Conservation (phyloP, 2,113 vertebrate genomes). For the Macrotis lagotis region DNA sequence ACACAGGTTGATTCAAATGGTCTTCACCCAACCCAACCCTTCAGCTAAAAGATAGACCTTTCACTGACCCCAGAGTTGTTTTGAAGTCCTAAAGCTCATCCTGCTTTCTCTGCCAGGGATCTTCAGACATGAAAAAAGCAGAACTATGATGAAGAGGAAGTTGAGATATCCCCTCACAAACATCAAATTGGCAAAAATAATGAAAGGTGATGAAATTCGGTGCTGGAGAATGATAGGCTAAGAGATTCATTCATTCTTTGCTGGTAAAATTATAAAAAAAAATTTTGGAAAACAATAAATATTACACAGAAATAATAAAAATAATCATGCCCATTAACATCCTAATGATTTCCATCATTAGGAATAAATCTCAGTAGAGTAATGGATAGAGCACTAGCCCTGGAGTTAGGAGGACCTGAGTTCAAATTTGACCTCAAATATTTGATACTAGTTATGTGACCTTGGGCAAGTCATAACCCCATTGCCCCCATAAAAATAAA, state of each 20-base stretch:
- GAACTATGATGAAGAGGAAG: not conserved
- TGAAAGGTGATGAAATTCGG: not conserved
- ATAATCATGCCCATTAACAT: not conserved
- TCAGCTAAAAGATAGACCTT: not conserved
- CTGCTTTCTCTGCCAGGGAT: too few relatives aligned
- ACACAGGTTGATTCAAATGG: not conserved
- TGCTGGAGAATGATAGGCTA: not conserved
- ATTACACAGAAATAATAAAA: not conserved
- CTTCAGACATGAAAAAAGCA: not conserved
- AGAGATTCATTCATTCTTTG: not conserved
- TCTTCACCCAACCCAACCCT: not conserved
- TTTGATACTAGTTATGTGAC: too few relatives aligned
- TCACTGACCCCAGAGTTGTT: not conserved
- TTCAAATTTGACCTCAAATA: too few relatives aligned
- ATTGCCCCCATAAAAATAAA: too few relatives aligned
- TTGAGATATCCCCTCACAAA: not conserved
- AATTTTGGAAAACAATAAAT: not conserved
- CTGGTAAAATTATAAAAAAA: not conserved
- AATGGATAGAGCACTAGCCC: too few relatives aligned
- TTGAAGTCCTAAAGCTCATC: not conserved
- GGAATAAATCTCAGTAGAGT: not conserved
- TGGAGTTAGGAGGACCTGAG: too few relatives aligned
- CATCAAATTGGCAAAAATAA: not conserved
- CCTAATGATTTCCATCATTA: not conserved
- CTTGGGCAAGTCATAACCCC: too few relatives aligned